Percentiles rank a stretch among this genome's conserved stretches.
Evolutionary conservation across 2,113 vertebrate genomes (phyloP).

Genomic region (Etheostoma cragini): DNA sequence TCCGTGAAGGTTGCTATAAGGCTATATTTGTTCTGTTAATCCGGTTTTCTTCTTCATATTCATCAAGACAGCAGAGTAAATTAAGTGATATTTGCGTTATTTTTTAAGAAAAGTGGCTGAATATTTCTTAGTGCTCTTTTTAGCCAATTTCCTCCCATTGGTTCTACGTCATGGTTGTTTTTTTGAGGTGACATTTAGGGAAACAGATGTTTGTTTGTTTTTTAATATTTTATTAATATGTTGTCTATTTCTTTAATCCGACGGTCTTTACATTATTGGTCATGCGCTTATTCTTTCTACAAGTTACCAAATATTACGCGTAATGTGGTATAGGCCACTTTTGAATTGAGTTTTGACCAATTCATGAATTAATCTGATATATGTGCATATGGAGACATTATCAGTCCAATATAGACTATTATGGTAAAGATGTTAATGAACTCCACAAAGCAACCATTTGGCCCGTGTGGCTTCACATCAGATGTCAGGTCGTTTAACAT

Average conservation of each 20-base stretch:
- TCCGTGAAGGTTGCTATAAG: slow-evolving; percentile 29
- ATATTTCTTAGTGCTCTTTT: neutral
- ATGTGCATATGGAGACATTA: neutral
- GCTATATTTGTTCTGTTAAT: neutral
- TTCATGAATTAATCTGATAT: neutral
- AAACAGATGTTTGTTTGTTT: neutral
- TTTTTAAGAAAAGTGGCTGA: neutral
- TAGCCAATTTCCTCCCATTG: neutral
- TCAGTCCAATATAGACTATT: neutral
- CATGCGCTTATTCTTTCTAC: neutral
- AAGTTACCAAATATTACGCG: neutral
- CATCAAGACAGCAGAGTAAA: neutral
- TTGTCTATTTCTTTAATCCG: neutral
- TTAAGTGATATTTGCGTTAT: neutral
- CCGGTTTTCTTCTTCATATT: neutral
- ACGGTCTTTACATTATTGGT: neutral
- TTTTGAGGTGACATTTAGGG: neutral
- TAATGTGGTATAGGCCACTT: neutral
- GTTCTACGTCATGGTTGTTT: neutral
- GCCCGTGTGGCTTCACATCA: neutral
- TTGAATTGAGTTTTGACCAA: no score
- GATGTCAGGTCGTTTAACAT: neutral
- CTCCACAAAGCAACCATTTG: neutral
- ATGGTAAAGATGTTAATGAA: neutral
- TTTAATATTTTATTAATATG: neutral